Evolutionary conservation across 2,113 vertebrate genomes (phyloP).

Genomic region (Bungarus multicinctus): DNA sequence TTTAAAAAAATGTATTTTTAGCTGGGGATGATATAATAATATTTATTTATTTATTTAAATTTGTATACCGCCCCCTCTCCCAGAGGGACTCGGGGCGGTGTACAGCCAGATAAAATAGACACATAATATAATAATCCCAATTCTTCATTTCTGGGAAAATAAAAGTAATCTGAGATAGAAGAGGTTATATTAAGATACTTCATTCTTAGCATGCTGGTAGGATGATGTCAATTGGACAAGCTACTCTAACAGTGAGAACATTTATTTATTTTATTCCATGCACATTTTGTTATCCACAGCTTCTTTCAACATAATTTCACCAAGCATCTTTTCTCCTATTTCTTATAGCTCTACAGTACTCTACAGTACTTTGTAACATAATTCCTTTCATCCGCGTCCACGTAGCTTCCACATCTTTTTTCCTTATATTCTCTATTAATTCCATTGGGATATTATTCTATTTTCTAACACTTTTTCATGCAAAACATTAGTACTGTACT

Average conservation of each 20-base stretch:
- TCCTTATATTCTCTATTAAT: background rate
- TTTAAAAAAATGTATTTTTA: background rate
- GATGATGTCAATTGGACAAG: background rate
- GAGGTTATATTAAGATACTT: background rate
- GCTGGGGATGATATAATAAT: background rate
- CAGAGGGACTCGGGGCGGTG: too few relatives aligned
- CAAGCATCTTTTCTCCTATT: background rate
- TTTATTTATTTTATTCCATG: background rate
- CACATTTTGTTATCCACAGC: background rate
- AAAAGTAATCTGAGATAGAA: background rate
- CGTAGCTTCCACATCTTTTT: background rate
- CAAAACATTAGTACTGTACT: background rate
- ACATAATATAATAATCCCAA: too few relatives aligned
- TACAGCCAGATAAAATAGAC: too few relatives aligned
- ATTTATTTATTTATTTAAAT: too few relatives aligned
- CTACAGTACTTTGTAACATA: background rate
- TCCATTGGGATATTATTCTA: background rate
- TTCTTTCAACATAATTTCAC: background rate
- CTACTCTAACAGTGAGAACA: background rate
- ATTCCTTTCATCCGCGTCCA: background rate
- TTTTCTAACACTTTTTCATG: background rate
- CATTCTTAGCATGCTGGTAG: background rate
- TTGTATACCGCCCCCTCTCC: too few relatives aligned
- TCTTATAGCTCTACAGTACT: background rate
- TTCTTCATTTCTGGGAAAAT: background rate